A percentile compares a stretch with the other conserved stretches of the same genome.
These are phyloP conservation scores for Hermodice carunculata DNA, from an alignment of 2,888 invertebrate genomes.

Conservation along the genomic window DNA sequence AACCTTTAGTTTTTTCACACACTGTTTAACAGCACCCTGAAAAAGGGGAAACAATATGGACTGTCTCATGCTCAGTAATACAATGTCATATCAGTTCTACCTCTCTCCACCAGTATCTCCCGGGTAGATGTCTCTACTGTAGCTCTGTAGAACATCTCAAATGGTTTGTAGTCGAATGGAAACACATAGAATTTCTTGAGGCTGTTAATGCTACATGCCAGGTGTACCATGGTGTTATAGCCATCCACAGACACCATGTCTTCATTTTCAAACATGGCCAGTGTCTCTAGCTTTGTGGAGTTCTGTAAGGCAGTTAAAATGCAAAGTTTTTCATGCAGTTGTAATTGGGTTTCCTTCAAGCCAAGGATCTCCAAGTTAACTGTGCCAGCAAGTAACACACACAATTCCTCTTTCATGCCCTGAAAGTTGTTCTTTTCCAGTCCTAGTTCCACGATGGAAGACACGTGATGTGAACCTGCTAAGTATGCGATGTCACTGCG, in stretches of 20 bases:
- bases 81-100: conserved; percentile 14
- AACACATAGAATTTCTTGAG: conserved; percentile 29
- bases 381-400: not conserved
- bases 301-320: conserved; percentile 18
- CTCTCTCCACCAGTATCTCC: not conserved
- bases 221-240: conserved; percentile 17
- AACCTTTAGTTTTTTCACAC: not conserved
- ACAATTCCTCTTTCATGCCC: conserved; percentile 7
- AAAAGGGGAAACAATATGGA: too few species aligned
- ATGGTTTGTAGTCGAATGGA: conserved; percentile 30
- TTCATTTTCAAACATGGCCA: conserved; percentile 24
- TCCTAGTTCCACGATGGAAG: conserved; percentile 3
- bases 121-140: conserved; percentile 1
- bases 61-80: too few species aligned
- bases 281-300: not conserved
- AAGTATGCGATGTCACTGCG: conserved; percentile 19
- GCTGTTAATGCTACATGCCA: conserved; percentile 21
- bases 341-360: conserved; percentile 22
- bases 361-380: conserved; percentile 13
- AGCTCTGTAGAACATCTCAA: conserved; percentile 23
- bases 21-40: not conserved
- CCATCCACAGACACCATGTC: conserved; percentile 20
- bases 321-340: conserved; percentile 17
- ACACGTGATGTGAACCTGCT: conserved; percentile 15
- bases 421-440: conserved; percentile 26